Evolutionary conservation across 2,888 invertebrate species (phyloP), one percentile per base, ranked within the genome.

Genomic region (Conistra vaccinii): DNA sequence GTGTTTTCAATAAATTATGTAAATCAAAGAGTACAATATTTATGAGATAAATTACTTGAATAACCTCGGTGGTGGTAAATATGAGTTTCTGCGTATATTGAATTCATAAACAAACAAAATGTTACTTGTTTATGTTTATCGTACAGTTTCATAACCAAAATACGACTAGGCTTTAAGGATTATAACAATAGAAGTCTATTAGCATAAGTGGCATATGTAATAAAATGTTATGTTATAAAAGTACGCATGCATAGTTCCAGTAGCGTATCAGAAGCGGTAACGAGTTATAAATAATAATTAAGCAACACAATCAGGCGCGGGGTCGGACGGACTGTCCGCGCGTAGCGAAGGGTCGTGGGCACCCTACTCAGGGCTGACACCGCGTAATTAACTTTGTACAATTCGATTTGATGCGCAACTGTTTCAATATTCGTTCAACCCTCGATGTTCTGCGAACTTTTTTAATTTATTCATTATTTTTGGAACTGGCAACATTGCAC

Each of bases 311-410:
- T 89, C 87, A 85, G 84, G 80, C 80, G 53, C 66, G 67, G 81
- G 76, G 75, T 83, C 72, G 82, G 69, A 45, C 79, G 71, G 74
- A 78, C 78, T 73, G 85, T 85, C 81, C 78, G 67, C 81, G 74
- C 62, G 60, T 66, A 72, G 69, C 79, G 76, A 76, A 83, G 84
- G 83, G 87, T 86, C 85, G 77, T 81, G 88, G 86, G 26, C 51
- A 92, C 93, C 94, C 93, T 92, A 86, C 91, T 93, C 93, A 93
- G 89, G 89, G 88, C 88, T 91, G 92, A 92, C 92, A 89, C 89
- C 85, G 89, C 88, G 90, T 94, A 94, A 95, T 95, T 95, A 95
- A 93, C 94, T 94, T 91, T 90, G 90, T 89, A 92, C 92, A 92
- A 93, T 94, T 94, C 92, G 93, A 94, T 93, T 92, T 91, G 91